Base-by-base conservation (phyloP, 1,140 invertebrate genomes). In the Pemphigus obesinymphae region DNA sequence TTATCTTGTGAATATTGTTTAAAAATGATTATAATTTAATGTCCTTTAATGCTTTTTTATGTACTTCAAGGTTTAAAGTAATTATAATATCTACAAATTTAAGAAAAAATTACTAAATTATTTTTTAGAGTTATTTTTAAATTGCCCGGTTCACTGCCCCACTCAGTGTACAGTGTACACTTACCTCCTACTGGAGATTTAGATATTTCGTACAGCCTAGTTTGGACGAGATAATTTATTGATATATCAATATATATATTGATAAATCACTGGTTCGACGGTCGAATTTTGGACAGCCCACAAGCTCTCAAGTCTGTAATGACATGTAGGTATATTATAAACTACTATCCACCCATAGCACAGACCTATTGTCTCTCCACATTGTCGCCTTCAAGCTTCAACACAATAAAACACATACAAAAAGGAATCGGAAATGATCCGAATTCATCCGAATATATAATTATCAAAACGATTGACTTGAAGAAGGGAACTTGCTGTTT, bases 381-480 rank as follows among this genome's bases (percentile, higher is more conserved):
- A 2, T 20, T 11, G 34, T 40, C 37, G 37, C 6, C 10, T 40
- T 40, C 37, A 10, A 13, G 8, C 20, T 70, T 45, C 34, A 43
- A 40, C 66, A 70, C 8, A 2, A 43, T 10, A 70, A 70, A 23
- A 40, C 15, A 11, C 10, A 45, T 43, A 70, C 13, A 43, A 58
- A 78, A n/a, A n/a, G n/a, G n/a, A n/a, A n/a, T n/a, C n/a, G n/a
- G n/a, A n/a, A 61, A 55, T 4, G n/a, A 78, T 17, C 43, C 11
- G 6, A 45, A 61, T 53, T 20, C 15, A 34, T 40, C 17, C 13
- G 48, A 43, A 13, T 37, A 37, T 78, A 58, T 76, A 78, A 78
- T 55, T 78, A 78, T n/a, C 73, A 58, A 58, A 58, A 78, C 20
- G n/a, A 40, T 58, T 58, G 11, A 53, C 53, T n/a, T n/a, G n/a